Conservation (phyloP, 2,797 vertebrate genomes). For the Gymnodraco acuticeps region DNA sequence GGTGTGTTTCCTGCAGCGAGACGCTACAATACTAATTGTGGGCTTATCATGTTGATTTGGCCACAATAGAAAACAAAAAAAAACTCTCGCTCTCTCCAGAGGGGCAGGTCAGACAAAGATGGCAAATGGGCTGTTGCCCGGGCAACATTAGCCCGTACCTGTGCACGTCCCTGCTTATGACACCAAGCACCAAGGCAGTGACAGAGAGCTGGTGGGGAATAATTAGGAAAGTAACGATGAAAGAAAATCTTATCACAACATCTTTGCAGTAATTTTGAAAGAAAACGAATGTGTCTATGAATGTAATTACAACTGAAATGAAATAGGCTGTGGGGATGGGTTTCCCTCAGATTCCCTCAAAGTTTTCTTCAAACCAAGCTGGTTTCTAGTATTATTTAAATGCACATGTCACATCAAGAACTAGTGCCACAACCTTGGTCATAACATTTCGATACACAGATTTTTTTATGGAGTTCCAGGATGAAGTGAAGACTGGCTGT, state of each 20-base stretch:
- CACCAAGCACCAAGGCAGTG: slow-evolving; percentile 22
- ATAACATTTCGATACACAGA: not conserved
- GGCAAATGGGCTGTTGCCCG: too few species aligned
- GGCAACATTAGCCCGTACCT: too few species aligned
- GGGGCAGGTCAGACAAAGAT: too few species aligned
- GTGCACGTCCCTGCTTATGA: too few species aligned
- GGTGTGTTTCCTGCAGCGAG: too few species aligned
- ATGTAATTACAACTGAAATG: slow-evolving; percentile 55
- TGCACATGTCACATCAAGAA: not conserved
- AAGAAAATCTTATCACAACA: slow-evolving; percentile 35
- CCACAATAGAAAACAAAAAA: too few species aligned
- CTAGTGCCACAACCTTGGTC: not conserved
- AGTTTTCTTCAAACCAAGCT: slow-evolving; percentile 10
- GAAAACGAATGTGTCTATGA: slow-evolving; percentile 39
- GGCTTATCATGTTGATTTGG: too few species aligned
- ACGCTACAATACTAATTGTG: too few species aligned
- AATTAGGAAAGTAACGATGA: slow-evolving; percentile 14
- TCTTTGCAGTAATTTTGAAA: slow-evolving; percentile 37
- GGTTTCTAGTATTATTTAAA: not conserved
- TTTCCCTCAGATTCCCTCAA: slow-evolving; percentile 30
- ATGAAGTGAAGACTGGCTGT: slow-evolving; percentile 8
- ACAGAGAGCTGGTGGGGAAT: not conserved
- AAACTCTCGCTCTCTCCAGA: too few species aligned
- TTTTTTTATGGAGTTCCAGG: not conserved
- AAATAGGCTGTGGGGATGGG: slow-evolving; percentile 8